Percentiles rank a stretch among this genome's conserved stretches.
Evolutionary conservation across 2,888 invertebrate genomes (phyloP).

Genomic region (Endotricha flammealis): DNA sequence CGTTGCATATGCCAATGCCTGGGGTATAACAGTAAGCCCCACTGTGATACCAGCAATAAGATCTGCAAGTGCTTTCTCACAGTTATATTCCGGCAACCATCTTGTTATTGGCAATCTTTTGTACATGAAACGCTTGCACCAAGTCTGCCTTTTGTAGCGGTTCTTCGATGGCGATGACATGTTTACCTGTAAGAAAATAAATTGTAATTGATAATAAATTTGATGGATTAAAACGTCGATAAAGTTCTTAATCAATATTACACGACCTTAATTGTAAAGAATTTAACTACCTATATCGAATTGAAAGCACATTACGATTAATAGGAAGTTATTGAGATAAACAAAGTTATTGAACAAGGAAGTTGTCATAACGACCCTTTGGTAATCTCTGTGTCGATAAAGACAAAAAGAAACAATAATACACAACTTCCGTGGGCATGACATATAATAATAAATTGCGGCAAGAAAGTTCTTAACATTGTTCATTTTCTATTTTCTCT

Average conservation of each 20-base stretch:
- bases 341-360: neutral
- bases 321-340: constrained; percentile 2
- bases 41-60: constrained; percentile 95
- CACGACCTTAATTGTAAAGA: too few relatives aligned
- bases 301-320: too few relatives aligned
- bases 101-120: constrained; percentile 81
- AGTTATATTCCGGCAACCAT: constrained; percentile 87
- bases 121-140: constrained; percentile 51
- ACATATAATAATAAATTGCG: constrained; percentile 37
- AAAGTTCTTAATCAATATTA: too few relatives aligned
- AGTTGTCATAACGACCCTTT: constrained; percentile 10
- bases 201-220: too few relatives aligned
- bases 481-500: constrained; percentile 30
- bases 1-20: constrained; percentile 94
- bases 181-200: neutral
- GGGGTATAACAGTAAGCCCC: constrained; percentile 94
- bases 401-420: constrained; percentile 20
- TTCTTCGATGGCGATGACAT: constrained; percentile 71
- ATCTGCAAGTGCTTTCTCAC: constrained; percentile 88
- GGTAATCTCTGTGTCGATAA: constrained; percentile 17
- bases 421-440: constrained; percentile 23
- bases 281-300: too few relatives aligned
- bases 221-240: too few relatives aligned
- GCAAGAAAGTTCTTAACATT: constrained; percentile 33
- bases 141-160: constrained; percentile 56